Conservation (phyloP, 2,888 invertebrate species). For the Zhuqinia jingwanae region DNA sequence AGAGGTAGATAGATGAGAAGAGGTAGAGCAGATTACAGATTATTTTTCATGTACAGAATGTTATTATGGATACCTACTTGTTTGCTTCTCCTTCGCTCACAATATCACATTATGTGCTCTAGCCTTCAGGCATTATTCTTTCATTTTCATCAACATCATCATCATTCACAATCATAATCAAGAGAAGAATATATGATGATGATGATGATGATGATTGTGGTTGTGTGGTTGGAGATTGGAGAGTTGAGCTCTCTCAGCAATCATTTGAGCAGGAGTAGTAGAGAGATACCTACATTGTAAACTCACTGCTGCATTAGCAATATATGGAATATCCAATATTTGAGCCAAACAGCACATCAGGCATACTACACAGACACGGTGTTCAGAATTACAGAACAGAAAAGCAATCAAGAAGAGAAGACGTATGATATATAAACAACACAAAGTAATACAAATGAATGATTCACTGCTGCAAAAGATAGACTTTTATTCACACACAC, state of each 20-base stretch:
- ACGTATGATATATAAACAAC: too few relatives aligned
- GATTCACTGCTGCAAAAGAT: conserved; percentile 27
- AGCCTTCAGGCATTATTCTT: conserved; percentile 68
- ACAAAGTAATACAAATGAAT: conserved; percentile 43
- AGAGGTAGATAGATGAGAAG: conserved; percentile 5
- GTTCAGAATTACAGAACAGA: background rate
- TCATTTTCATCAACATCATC: conserved; percentile 57
- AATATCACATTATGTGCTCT: conserved; percentile 50
- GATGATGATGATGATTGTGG: conserved; percentile 60
- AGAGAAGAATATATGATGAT: too few relatives aligned
- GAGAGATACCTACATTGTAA: too few relatives aligned
- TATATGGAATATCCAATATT: too few relatives aligned
- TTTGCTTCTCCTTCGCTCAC: conserved; percentile 29
- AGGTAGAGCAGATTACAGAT: conserved; percentile 11
- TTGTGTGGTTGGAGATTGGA: conserved; percentile 37
- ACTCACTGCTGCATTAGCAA: too few relatives aligned
- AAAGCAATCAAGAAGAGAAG: conserved; percentile 2
- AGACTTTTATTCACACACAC: conserved; percentile 34
- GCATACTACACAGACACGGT: too few relatives aligned
- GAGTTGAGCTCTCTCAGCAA: too few relatives aligned
- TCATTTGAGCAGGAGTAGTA: too few relatives aligned
- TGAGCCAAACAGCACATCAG: too few relatives aligned
- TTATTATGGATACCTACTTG: conserved; percentile 15
- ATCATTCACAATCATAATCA: conserved; percentile 71
- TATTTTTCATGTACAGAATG: background rate